Base-by-base conservation (phyloP, 2,113 vertebrate genomes). In the Alligator sinensis region DNA sequence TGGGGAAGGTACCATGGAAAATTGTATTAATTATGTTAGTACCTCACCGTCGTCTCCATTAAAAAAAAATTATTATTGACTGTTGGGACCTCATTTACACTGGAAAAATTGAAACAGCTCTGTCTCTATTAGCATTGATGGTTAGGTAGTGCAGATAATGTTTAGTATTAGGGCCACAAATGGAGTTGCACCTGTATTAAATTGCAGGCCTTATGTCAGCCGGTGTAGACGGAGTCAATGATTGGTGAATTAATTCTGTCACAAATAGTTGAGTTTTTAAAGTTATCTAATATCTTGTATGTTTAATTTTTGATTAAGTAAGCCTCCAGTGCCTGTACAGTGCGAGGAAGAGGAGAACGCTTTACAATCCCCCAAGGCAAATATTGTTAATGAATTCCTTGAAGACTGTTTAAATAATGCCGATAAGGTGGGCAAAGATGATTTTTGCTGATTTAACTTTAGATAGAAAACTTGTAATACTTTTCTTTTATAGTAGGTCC, bases 371-470 rank as follows among this genome's bases (percentile, higher is more conserved):
- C 64, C 94, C 57, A 90, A 83, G 62, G 80, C 75, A 38, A 93
- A 94, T 17, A 92, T 84, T 62, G 61, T 93, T 38, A 93, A 97
- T 11, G 89, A 86, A 1, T 95, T 95, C 88, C 84, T 97, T 80
- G 95, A 97, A 86, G 94, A 97, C 66, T 96, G 95, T 68, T 94
- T 97, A 87, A 93, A 87, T 68, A 87, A 96, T 82, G 96, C 94
- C 64, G 91, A 87, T 86, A 91, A 97, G 93, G 98, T 98, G 61
- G 77, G 96, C 96, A 24, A 90, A 91, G 34, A 3, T 55, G 38
- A 85, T 13, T 72, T 72, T 8, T 70, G 30, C 10, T 21, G 34
- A 6, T 72, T 34, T 34, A 34, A 34, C 34, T 34, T 34, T 34
- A 34, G 34, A 34, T 34, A 34, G 34, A 34, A 34, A 34, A 34